These are phyloP conservation scores for Mimumesa dahlbomi DNA, from an alignment of 2,888 invertebrate species.

Conservation along the genomic window DNA sequence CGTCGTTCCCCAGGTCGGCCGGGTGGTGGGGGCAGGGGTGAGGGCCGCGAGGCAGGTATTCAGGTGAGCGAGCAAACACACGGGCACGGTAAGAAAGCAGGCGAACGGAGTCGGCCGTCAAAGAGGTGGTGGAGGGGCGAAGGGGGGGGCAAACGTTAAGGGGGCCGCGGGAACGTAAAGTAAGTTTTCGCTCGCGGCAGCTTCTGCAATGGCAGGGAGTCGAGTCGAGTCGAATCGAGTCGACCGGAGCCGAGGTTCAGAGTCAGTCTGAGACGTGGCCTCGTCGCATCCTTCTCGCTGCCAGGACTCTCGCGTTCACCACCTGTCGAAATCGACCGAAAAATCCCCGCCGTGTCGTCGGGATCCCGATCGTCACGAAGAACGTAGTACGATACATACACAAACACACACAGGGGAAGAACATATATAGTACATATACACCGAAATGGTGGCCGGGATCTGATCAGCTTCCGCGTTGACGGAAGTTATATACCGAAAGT, in stretches of 20 bases:
- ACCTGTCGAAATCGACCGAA: not conserved
- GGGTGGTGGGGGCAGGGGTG: not conserved
- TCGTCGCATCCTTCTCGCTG: conserved; percentile 61
- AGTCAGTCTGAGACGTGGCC: conserved; percentile 58
- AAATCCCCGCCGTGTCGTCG: not conserved
- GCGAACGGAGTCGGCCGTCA: conserved; percentile 50
- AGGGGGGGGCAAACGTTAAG: conserved; percentile 39
- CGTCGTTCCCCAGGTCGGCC: not conserved
- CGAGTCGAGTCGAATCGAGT: conserved; percentile 44
- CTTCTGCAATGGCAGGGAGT: conserved; percentile 52
- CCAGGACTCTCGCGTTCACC: conserved; percentile 27
- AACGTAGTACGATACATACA: too few species aligned
- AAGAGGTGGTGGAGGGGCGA: conserved; percentile 27
- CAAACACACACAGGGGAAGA: too few species aligned
- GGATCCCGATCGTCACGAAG: not conserved
- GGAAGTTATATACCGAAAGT: too few species aligned
- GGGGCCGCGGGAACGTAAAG: conserved; percentile 59
- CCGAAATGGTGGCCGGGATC: not conserved
- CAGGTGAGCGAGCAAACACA: conserved; percentile 39
- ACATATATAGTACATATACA: too few species aligned
- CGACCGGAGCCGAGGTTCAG: conserved; percentile 28
- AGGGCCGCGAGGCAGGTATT: conserved; percentile 35
- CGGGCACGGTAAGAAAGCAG: conserved; percentile 56
- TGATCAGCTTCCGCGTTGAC: too few species aligned
- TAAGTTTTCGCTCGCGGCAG: conserved; percentile 60